Evolutionary conservation across 2,113 vertebrate genomes (phyloP).

Genomic region (Synchiropus splendidus): DNA sequence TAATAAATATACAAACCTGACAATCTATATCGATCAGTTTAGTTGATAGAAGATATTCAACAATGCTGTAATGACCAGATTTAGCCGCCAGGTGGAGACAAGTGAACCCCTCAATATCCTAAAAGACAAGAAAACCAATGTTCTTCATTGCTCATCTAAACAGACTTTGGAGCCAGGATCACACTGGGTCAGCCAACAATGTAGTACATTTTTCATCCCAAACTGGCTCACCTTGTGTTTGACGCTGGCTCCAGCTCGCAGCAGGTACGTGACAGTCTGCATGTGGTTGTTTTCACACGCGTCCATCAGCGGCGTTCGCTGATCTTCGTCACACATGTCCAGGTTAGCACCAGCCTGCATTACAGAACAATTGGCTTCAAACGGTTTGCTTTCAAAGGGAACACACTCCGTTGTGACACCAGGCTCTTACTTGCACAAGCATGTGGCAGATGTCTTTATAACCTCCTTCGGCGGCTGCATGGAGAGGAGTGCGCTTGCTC

Average conservation of each 20-base stretch:
- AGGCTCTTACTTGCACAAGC: conserved; percentile 79
- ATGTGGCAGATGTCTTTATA: conserved; percentile 92
- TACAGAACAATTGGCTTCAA: too few relatives aligned
- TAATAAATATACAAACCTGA: conserved; percentile 67
- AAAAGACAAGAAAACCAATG: conserved; percentile 8
- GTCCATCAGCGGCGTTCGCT: conserved; percentile 94
- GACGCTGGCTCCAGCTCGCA: conserved; percentile 86
- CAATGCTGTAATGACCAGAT: conserved; percentile 85
- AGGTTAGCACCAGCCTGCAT: conserved; percentile 89
- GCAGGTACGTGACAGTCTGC: conserved; percentile 87
- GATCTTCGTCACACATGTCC: conserved; percentile 92
- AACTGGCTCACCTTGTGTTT: conserved; percentile 77
- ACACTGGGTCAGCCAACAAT: not conserved
- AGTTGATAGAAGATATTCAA: conserved; percentile 80
- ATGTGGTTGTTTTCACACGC: conserved; percentile 95
- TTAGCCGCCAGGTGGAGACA: conserved; percentile 95
- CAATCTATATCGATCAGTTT: conserved; percentile 88
- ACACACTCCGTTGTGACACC: too few relatives aligned
- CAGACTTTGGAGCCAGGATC: not conserved
- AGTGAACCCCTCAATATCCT: conserved; percentile 92
- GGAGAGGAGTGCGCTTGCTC: conserved; percentile 85
- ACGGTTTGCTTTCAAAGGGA: too few relatives aligned
- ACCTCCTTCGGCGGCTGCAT: conserved; percentile 85
- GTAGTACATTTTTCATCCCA: not conserved
- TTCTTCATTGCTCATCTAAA: not conserved